phyloP scores from a whole-genome alignment of 2,113 vertebrate species.

The Junco hyemalis region DNA sequence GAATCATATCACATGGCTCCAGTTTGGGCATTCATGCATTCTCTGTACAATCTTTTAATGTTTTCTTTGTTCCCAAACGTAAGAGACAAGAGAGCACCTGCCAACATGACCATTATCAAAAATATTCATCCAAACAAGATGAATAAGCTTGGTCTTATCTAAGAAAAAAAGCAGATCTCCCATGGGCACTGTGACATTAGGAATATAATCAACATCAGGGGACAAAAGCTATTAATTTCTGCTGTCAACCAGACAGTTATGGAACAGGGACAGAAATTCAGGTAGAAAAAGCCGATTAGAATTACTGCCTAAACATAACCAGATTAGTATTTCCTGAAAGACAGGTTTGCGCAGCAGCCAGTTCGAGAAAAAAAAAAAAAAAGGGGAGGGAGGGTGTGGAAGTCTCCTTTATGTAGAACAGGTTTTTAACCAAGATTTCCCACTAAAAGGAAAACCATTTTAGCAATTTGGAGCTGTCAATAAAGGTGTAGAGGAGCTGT shows the following conservation, averaged over 20 bases:
- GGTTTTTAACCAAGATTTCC: not conserved
- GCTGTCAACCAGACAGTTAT: not conserved
- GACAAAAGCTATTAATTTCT: not conserved
- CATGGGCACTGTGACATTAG: not conserved
- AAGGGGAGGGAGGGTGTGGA: accelerated
- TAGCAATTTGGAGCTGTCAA: not conserved
- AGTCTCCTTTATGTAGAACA: not conserved
- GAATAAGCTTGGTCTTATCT: not conserved
- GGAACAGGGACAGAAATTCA: not conserved
- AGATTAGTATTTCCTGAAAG: not conserved
- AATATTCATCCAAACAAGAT: not conserved
- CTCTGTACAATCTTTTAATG: not conserved
- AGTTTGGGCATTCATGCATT: not conserved
- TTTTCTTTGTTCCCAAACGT: not conserved
- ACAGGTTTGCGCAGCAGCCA: not conserved
- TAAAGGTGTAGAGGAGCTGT: not conserved
- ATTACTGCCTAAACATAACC: not conserved
- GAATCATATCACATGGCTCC: not conserved
- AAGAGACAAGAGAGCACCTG: not conserved
- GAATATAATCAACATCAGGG: not conserved
- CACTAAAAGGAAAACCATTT: not conserved
- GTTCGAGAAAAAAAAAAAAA: not conserved
- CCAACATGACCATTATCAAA: not conserved
- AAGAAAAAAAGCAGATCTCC: not conserved
- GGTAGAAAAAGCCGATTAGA: not conserved